phyloP scores from a whole-genome alignment of 2,797 vertebrate genomes.

The Odontamblyopus lacepedii region DNA sequence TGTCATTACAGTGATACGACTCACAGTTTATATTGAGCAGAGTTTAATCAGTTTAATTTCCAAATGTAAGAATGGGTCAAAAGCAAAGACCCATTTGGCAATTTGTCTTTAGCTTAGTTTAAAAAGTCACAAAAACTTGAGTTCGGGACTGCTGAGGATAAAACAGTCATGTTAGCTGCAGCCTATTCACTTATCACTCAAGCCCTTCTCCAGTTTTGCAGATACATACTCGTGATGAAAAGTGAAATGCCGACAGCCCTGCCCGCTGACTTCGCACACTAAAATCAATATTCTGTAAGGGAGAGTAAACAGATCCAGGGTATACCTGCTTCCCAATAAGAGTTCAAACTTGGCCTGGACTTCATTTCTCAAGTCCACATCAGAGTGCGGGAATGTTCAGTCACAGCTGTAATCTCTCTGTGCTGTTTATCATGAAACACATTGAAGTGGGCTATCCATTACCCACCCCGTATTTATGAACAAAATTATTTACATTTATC shows the following conservation, averaged over 20 bases:
- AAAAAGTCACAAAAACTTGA: background rate
- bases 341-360: constrained; percentile 40
- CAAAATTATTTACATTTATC: no score
- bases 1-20: no score
- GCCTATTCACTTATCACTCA: constrained; percentile 19
- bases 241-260: constrained; percentile 36
- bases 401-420: constrained; percentile 49
- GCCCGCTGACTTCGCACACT: constrained; percentile 54
- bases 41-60: no score
- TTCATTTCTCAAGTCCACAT: constrained; percentile 51
- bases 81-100: no score
- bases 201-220: constrained; percentile 12
- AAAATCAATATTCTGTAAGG: constrained; percentile 65
- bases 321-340: constrained; percentile 50
- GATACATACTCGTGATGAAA: constrained; percentile 37
- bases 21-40: no score
- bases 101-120: background rate
- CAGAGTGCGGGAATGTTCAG: constrained; percentile 46
- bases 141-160: background rate
- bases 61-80: no score
- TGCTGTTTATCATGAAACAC: constrained; percentile 35
- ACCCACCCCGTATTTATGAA: constrained; percentile 8
- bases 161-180: constrained; percentile 8
- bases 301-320: constrained; percentile 51
- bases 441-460: constrained; percentile 3